Conservation (phyloP, 1,140 invertebrate genomes). For the Andricus grossulariae region DNA sequence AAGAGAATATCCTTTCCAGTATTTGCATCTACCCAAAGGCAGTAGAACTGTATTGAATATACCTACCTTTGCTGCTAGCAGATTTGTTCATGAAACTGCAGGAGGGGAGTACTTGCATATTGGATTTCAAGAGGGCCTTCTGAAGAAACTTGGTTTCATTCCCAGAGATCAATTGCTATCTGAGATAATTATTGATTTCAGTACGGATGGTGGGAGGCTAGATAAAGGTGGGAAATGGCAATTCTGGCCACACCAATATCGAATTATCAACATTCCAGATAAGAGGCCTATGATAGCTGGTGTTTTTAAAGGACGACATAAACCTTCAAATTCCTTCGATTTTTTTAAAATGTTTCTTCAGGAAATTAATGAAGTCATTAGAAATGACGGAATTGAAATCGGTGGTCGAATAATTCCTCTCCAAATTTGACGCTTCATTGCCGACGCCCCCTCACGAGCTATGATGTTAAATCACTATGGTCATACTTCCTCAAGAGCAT, state of each 20-base stretch:
- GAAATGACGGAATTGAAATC: background rate
- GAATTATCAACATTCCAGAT: background rate
- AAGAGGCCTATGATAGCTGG: background rate
- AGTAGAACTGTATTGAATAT: too few species aligned
- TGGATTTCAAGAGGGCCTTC: background rate
- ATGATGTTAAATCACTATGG: background rate
- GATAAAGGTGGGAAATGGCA: background rate
- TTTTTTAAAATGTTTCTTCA: background rate
- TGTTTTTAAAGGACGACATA: background rate
- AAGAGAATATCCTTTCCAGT: background rate
- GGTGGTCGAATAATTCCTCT: background rate
- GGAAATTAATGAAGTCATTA: background rate
- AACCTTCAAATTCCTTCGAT: background rate
- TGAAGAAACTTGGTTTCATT: background rate
- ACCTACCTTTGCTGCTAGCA: background rate
- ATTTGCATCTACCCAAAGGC: too few species aligned
- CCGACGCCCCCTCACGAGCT: background rate
- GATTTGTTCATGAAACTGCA: background rate
- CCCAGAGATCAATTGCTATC: background rate
- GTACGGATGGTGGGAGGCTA: background rate
- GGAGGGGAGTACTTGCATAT: background rate
- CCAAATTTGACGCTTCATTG: background rate
- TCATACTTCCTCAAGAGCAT: background rate
- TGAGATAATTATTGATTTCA: background rate
- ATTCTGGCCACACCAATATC: constrained; percentile 8